Evolutionary conservation across 2,797 vertebrate species (phyloP), one percentile per base, ranked within the genome.

Genomic region (Acrossocheilus fasciatus): DNA sequence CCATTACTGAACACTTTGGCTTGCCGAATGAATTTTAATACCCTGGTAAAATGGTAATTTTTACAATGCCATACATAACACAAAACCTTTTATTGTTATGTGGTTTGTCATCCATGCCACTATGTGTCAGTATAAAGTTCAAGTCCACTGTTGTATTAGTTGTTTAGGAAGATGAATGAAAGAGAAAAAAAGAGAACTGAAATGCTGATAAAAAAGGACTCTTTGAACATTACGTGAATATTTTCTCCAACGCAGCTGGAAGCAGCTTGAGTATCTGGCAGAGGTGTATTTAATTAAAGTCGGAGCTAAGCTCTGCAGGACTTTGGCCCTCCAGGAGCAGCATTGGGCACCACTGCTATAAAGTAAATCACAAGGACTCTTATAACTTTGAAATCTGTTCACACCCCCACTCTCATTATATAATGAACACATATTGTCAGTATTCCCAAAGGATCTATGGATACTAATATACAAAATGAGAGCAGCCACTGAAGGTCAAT

Each of bases 201-300:
- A 91, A 74, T 93, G 94, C 94, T 87, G 86, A 95, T 95, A 36
- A 18, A 4, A 64, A 64, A 64, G 7, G 14, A 20, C 7, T 82
- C 17, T 7, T 45, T n/a, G 34, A 23, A 12, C 62, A 43, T 30
- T 50, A 78, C 57, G 52, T 50, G 47, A 66, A 50, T 69, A 82
- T 79, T 36, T 36, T 30, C 11, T 14, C 39, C 69, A 72, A n/a
- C 10, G 43, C 76, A 79, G 39, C 54, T 62, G 54, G 39, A 62
- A 0, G 23, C 17, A 79, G 39, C 34, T 14, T 39, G 10, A 57
- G 34, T 36, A 54, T 5, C 30, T 59, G 7, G 52, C 30, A 36
- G 50, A 76, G 50, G 34, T 77, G 75, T 77, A 34, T 57, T 62
- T 59, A 78, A 59, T 62, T 78, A 10, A 78, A 57, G 54, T 41